Percentiles rank a stretch among this genome's conserved stretches.
Conservation (phyloP, 2,113 vertebrate species). For the Prinia subflava region DNA sequence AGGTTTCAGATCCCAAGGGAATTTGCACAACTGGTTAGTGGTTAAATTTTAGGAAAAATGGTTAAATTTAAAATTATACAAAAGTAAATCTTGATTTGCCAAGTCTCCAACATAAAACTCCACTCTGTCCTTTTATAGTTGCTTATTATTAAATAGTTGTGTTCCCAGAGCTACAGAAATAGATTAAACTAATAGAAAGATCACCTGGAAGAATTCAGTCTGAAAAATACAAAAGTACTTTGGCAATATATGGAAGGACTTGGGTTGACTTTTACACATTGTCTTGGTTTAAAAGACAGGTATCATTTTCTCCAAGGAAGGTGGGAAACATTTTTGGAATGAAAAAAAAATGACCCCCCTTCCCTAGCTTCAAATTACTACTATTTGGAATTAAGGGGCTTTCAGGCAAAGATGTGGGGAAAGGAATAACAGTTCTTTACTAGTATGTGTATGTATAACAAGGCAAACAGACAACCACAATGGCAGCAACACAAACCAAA, state of each 20-base stretch:
- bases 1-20: neutral
- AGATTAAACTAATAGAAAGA: neutral
- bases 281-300: neutral
- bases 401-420: neutral
- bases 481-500: rapidly evolving
- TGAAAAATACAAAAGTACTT: neutral
- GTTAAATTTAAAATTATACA: neutral
- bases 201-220: neutral
- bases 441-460: too few relatives aligned
- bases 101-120: neutral
- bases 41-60: neutral
- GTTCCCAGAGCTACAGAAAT: neutral
- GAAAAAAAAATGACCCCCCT: neutral
- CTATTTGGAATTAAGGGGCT: neutral
- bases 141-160: neutral
- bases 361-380: rapidly evolving
- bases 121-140: neutral
- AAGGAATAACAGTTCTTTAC: neutral
- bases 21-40: neutral
- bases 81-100: neutral
- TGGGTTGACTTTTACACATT: neutral
- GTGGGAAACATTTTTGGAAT: neutral
- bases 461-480: neutral
- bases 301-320: neutral
- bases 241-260: neutral